phyloP scores from a whole-genome alignment of 2,888 invertebrate genomes.

The Tachina fera region DNA sequence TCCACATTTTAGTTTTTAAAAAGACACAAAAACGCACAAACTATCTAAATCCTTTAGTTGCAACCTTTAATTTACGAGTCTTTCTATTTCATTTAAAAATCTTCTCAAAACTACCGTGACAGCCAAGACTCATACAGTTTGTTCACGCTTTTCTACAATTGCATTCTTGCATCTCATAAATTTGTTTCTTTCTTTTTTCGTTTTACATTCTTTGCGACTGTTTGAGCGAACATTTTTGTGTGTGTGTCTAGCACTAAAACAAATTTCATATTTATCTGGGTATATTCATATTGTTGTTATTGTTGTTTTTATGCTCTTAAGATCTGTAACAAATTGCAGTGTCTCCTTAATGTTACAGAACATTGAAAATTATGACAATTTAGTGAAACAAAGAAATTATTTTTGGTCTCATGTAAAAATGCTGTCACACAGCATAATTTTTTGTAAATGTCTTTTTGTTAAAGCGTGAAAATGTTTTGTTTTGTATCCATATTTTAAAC shows the following conservation, averaged over 20 bases:
- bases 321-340: slow-evolving; percentile 60
- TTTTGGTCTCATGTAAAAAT: slow-evolving; percentile 51
- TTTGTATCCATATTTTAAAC: slow-evolving; percentile 44
- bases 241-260: neutral
- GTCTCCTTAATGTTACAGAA: slow-evolving; percentile 70
- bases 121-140: slow-evolving; percentile 47
- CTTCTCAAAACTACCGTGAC: slow-evolving; percentile 52
- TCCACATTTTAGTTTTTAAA: neutral
- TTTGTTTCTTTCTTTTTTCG: slow-evolving; percentile 40
- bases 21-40: slow-evolving; percentile 5
- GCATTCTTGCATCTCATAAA: slow-evolving; percentile 64
- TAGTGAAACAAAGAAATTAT: slow-evolving; percentile 65
- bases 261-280: slow-evolving; percentile 13
- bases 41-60: slow-evolving; percentile 59
- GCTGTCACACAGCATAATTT: slow-evolving; percentile 53
- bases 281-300: slow-evolving; percentile 20
- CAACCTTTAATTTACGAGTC: slow-evolving; percentile 59
- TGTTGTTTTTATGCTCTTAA: slow-evolving; percentile 23
- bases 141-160: slow-evolving; percentile 61
- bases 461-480: slow-evolving; percentile 71
- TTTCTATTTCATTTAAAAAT: slow-evolving; percentile 27
- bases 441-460: slow-evolving; percentile 54
- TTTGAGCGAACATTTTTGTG: neutral
- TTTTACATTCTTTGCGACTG: neutral
- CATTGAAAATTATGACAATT: slow-evolving; percentile 72